A percentile compares a stretch with the other conserved stretches of the same genome.
These are phyloP conservation scores for Rhynchonycteris naso DNA, from an alignment of 2,797 vertebrate genomes.

Conservation along the genomic window DNA sequence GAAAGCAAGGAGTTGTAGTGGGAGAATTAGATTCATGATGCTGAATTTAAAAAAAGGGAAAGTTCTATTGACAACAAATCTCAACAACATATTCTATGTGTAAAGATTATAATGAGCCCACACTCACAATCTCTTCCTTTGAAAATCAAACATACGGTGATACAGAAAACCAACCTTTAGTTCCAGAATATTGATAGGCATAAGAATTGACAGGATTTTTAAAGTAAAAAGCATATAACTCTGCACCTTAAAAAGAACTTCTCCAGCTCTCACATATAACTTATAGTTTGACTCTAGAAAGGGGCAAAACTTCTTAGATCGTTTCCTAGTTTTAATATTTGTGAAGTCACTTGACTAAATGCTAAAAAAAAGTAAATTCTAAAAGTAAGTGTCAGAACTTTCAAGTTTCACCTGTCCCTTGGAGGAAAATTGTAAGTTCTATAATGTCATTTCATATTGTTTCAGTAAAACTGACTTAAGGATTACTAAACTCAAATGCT, in stretches of 20 bases:
- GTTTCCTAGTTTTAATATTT: background rate
- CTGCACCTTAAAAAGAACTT: background rate
- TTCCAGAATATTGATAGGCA: constrained; percentile 66
- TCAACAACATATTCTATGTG: constrained; percentile 14
- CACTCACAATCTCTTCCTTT: constrained; percentile 44
- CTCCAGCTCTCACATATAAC: background rate
- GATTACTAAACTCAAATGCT: background rate
- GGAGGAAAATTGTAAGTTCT: constrained; percentile 1
- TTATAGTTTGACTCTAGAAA: background rate
- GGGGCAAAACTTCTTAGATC: background rate
- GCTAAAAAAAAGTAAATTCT: constrained; percentile 22
- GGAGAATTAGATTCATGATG: background rate
- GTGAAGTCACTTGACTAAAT: background rate
- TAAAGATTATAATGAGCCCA: constrained; percentile 26
- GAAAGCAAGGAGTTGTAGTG: background rate
- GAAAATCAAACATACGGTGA: constrained; percentile 51
- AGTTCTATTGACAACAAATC: background rate
- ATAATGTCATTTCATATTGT: background rate
- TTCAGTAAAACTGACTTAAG: constrained; percentile 42
- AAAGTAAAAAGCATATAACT: background rate
- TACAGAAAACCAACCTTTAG: background rate
- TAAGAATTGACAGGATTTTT: constrained; percentile 53
- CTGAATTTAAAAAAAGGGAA: constrained; percentile 9
- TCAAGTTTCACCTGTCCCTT: background rate
- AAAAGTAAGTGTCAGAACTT: constrained; percentile 10